Evolutionary conservation across 2,113 vertebrate genomes (phyloP).

Genomic region (Zosterops hypoxanthus): DNA sequence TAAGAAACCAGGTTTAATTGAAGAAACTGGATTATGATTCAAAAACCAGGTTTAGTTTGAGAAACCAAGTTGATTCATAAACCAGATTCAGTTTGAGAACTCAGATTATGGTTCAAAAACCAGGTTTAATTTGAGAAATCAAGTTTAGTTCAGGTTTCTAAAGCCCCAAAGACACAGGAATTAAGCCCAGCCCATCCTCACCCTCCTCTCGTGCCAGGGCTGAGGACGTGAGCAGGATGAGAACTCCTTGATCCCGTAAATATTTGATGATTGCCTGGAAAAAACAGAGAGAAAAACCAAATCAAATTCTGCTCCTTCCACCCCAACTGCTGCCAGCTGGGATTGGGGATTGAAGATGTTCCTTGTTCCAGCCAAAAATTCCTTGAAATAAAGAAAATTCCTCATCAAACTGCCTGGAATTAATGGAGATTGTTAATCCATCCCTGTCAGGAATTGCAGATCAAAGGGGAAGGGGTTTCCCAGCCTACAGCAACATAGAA

Average conservation of each 20-base stretch:
- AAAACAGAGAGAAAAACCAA: neutral
- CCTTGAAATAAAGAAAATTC: too few relatives aligned
- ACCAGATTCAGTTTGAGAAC: rapidly evolving
- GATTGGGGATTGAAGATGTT: neutral
- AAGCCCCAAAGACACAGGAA: neutral
- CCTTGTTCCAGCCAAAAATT: too few relatives aligned
- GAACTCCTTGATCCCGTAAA: neutral
- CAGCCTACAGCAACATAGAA: too few relatives aligned
- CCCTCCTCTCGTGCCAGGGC: neutral
- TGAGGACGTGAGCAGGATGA: neutral
- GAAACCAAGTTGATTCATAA: too few relatives aligned
- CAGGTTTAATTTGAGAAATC: too few relatives aligned
- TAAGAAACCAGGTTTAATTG: too few relatives aligned
- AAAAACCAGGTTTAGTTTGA: too few relatives aligned
- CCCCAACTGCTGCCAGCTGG: neutral
- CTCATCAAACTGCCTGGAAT: neutral
- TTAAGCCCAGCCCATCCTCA: neutral
- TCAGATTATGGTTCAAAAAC: neutral
- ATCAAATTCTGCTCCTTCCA: too few relatives aligned
- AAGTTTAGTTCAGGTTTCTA: neutral
- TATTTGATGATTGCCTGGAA: neutral
- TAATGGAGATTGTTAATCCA: too few relatives aligned
- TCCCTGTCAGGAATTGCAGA: neutral
- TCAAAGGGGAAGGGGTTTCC: neutral
- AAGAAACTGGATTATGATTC: too few relatives aligned